Evolutionary conservation across 1,140 invertebrate genomes (phyloP).

Genomic region (Diabrotica undecimpunctata): DNA sequence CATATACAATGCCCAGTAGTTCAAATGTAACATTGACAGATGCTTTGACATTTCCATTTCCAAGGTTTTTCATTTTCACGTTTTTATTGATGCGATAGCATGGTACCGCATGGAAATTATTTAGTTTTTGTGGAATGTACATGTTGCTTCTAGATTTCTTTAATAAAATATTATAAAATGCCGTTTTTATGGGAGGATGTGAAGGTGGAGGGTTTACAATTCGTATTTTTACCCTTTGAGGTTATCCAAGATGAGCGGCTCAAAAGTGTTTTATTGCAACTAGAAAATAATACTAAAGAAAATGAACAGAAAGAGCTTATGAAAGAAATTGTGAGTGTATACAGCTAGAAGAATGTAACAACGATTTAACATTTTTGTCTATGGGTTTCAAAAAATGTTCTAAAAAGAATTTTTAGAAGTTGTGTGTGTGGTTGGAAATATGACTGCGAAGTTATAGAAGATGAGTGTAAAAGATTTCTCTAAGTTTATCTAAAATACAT

Average conservation of each 20-base stretch:
- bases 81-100: conserved; percentile 16
- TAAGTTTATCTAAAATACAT: too few relatives aligned
- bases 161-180: conserved; percentile 5
- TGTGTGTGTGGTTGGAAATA: too few relatives aligned
- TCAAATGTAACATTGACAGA: conserved; percentile 5
- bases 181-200: neutral
- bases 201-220: neutral
- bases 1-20: neutral
- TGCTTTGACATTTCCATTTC: conserved; percentile 7
- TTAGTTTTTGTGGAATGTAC: conserved; percentile 14
- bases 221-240: neutral
- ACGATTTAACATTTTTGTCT: neutral
- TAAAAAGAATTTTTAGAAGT: too few relatives aligned
- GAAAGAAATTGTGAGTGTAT: conserved; percentile 27
- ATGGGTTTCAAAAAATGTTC: too few relatives aligned
- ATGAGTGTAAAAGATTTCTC: too few relatives aligned
- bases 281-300: conserved; percentile 18
- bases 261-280: conserved; percentile 18
- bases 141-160: neutral
- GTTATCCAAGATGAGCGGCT: conserved; percentile 14
- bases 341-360: neutral
- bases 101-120: conserved; percentile 18
- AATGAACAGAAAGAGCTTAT: conserved; percentile 26
- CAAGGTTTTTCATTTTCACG: conserved; percentile 2
- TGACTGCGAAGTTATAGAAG: too few relatives aligned